A percentile compares a stretch with the other conserved stretches of the same genome.
Conservation (phyloP, 2,888 invertebrate genomes). For the Ophion ventricosus region DNA sequence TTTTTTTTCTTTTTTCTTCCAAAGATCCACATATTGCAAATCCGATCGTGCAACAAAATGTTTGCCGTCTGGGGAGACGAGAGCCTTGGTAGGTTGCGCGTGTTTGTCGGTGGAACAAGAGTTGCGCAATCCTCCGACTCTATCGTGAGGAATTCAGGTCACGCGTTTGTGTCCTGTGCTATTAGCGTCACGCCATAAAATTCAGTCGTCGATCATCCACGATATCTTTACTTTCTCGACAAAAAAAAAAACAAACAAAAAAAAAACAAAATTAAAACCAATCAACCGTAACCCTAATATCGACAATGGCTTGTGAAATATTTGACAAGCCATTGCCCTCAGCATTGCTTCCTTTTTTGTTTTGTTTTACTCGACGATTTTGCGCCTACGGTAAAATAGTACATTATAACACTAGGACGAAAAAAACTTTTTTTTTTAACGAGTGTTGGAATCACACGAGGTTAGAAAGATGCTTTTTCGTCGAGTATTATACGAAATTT, state of each 20-base stretch:
- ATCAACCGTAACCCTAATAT: not conserved
- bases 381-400: too few relatives aligned
- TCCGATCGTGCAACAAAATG: conserved; percentile 5
- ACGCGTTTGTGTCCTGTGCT: conserved; percentile 76
- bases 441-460: too few relatives aligned
- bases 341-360: not conserved
- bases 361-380: too few relatives aligned
- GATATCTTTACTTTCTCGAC: conserved; percentile 25
- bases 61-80: conserved; percentile 9
- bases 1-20: not conserved
- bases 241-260: not conserved
- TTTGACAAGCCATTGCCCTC: too few relatives aligned
- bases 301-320: conserved; percentile 1
- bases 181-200: conserved; percentile 73
- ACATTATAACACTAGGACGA: too few relatives aligned
- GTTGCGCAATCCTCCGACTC: conserved; percentile 78
- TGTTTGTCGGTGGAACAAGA: conserved; percentile 52
- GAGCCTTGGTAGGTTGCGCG: conserved; percentile 14
- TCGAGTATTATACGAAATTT: too few relatives aligned
- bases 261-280: too few relatives aligned
- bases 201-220: conserved; percentile 69
- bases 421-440: too few relatives aligned
- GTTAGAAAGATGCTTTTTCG: too few relatives aligned
- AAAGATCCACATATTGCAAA: not conserved
- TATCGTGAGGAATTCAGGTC: conserved; percentile 79